Percentiles rank a stretch among this genome's conserved stretches.
These are phyloP conservation scores for Perca schrenkii DNA, from an alignment of 2,113 vertebrate species.

Conservation along the genomic window DNA sequence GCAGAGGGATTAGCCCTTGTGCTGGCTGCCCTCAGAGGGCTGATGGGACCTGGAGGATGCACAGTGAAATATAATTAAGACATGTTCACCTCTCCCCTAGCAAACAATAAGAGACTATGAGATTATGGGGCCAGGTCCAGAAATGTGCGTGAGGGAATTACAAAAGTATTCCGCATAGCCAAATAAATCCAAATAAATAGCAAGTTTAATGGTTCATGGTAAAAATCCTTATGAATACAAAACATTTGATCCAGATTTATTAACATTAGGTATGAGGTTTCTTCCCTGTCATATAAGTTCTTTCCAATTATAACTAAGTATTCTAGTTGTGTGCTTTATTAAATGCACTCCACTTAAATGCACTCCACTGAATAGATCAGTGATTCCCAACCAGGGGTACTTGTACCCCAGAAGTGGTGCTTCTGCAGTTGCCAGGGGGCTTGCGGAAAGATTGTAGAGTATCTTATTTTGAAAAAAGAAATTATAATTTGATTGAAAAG, in stretches of 20 bases:
- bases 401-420: too few relatives aligned
- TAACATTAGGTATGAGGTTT: neutral
- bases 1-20: conserved; percentile 51
- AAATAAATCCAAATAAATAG: conserved; percentile 1
- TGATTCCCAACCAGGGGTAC: too few relatives aligned
- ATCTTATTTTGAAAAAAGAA: too few relatives aligned
- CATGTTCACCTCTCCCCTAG: conserved; percentile 5
- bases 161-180: neutral
- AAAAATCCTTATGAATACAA: neutral
- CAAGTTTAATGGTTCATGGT: neutral
- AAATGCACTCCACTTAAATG: neutral
- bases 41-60: conserved; percentile 1
- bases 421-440: too few relatives aligned
- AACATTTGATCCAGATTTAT: conserved; percentile 3
- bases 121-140: conserved; percentile 12
- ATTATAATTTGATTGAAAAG: too few relatives aligned
- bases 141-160: conserved; percentile 7
- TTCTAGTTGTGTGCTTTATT: neutral
- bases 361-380: conserved; percentile 23
- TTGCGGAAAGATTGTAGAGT: too few relatives aligned
- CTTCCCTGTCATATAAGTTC: neutral
- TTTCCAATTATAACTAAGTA: neutral
- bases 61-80: conserved; percentile 25
- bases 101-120: conserved; percentile 21
- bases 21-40: conserved; percentile 29